Conservation (phyloP, 2,888 invertebrate genomes). For the Vandiemenella viatica region DNA sequence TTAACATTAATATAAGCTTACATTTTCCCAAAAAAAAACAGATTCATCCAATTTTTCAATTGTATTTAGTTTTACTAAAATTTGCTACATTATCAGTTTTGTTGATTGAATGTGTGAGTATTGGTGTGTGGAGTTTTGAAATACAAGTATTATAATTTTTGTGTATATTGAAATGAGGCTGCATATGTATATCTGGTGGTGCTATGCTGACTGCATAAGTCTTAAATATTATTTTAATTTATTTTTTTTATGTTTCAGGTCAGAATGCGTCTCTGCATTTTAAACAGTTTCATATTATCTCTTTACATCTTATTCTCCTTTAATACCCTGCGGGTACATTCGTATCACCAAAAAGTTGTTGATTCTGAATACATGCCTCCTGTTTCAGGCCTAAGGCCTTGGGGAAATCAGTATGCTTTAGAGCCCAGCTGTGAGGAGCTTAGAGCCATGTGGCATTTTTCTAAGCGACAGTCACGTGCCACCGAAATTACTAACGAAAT, state of each 20-base stretch:
- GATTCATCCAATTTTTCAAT: too few relatives aligned
- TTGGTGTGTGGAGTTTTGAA: too few relatives aligned
- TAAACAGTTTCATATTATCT: neutral
- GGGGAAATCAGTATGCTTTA: slow-evolving; percentile 33
- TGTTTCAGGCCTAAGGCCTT: neutral
- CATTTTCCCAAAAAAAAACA: too few relatives aligned
- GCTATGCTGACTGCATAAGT: too few relatives aligned
- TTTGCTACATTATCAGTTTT: too few relatives aligned
- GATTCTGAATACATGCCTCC: neutral
- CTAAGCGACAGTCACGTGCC: slow-evolving; percentile 72
- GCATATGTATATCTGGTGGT: too few relatives aligned
- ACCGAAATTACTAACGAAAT: slow-evolving; percentile 79
- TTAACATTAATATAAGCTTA: too few relatives aligned
- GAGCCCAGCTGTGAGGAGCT: slow-evolving; percentile 79
- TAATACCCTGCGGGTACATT: neutral
- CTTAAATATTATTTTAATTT: too few relatives aligned
- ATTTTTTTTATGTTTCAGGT: neutral
- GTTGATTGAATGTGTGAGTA: too few relatives aligned
- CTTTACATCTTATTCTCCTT: neutral
- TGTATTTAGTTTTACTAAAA: too few relatives aligned
- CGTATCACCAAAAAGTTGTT: neutral
- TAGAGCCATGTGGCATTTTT: slow-evolving; percentile 84
- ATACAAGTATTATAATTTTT: too few relatives aligned
- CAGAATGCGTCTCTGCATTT: neutral
- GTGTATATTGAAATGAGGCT: too few relatives aligned